A percentile compares a stretch with the other conserved stretches of the same genome.
Evolutionary conservation across 2,797 vertebrate genomes (phyloP).

Genomic region (Acipenser transmontanus): DNA sequence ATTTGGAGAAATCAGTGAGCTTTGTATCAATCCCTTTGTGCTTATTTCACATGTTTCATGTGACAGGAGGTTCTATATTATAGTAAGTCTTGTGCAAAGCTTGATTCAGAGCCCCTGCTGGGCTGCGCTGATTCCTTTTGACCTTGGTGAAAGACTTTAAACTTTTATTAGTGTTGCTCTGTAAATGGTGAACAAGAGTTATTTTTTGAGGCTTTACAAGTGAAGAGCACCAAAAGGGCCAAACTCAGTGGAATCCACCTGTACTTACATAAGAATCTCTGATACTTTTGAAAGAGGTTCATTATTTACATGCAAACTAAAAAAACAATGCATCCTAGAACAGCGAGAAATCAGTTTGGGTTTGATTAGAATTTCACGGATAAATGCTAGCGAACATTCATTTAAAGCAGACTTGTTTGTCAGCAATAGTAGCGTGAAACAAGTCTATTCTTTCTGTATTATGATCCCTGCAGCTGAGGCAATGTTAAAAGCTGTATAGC

Average conservation of each 20-base stretch:
- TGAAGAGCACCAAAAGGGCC: too few species aligned
- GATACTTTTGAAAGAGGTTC: constrained; percentile 35
- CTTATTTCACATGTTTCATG: background rate
- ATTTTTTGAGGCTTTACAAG: background rate
- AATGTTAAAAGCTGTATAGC: too few species aligned
- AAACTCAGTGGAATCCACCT: constrained; percentile 17
- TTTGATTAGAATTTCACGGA: constrained; percentile 45
- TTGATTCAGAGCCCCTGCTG: background rate
- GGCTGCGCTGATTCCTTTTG: background rate
- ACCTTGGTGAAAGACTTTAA: background rate
- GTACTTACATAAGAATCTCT: constrained; percentile 33
- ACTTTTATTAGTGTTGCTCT: too few species aligned
- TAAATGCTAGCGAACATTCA: constrained; percentile 42
- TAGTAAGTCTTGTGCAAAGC: background rate
- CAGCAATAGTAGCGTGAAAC: constrained; percentile 20
- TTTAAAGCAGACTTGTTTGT: constrained; percentile 34
- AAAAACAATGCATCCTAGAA: constrained; percentile 34
- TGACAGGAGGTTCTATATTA: background rate
- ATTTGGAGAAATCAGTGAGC: constrained; percentile 29
- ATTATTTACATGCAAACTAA: constrained; percentile 42
- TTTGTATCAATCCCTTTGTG: background rate
- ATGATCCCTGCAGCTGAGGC: too few species aligned
- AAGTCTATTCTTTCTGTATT: constrained; percentile 15
- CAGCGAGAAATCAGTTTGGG: constrained; percentile 32
- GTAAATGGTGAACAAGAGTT: too few species aligned